Evolutionary conservation across 2,888 invertebrate genomes (phyloP).

Genomic region (Drosophila melanosoma): DNA sequence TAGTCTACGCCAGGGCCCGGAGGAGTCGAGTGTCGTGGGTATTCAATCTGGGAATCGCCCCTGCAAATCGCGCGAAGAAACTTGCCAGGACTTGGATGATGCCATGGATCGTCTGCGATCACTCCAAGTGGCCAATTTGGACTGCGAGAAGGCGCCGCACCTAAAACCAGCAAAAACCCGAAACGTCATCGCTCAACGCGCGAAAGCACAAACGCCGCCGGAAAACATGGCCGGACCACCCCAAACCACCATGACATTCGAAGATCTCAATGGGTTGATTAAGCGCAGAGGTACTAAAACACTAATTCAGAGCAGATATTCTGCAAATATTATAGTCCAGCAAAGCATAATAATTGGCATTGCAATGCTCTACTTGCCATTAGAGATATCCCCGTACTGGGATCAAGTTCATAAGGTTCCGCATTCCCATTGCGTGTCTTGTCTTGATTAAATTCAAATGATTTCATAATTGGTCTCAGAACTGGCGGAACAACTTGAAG

Average conservation of each 20-base stretch:
- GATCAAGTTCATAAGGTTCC: constrained; percentile 30
- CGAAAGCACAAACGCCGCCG: constrained; percentile 11
- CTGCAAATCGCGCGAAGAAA: constrained; percentile 26
- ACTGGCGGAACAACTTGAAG: constrained; percentile 45
- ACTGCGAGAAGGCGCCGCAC: constrained; percentile 47
- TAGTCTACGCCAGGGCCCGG: constrained; percentile 20
- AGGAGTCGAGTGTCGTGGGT: constrained; percentile 4
- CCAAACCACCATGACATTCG: constrained; percentile 58
- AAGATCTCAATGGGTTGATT: constrained; percentile 67
- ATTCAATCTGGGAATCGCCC: background rate
- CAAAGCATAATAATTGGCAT: background rate
- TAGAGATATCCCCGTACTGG: background rate
- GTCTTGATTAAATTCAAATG: constrained; percentile 48
- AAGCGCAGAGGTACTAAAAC: constrained; percentile 65
- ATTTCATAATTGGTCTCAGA: constrained; percentile 51
- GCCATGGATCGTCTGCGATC: constrained; percentile 41
- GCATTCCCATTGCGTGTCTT: constrained; percentile 47
- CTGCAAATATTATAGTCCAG: background rate
- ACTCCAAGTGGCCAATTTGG: constrained; percentile 44
- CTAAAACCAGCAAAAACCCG: constrained; percentile 38
- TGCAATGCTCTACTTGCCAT: constrained; percentile 28
- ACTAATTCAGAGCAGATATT: constrained; percentile 4
- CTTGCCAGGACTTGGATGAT: constrained; percentile 50
- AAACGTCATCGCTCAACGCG: background rate
- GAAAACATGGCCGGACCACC: constrained; percentile 38